Conservation (phyloP, 2,888 invertebrate genomes). For the Epicampocera succincta region DNA sequence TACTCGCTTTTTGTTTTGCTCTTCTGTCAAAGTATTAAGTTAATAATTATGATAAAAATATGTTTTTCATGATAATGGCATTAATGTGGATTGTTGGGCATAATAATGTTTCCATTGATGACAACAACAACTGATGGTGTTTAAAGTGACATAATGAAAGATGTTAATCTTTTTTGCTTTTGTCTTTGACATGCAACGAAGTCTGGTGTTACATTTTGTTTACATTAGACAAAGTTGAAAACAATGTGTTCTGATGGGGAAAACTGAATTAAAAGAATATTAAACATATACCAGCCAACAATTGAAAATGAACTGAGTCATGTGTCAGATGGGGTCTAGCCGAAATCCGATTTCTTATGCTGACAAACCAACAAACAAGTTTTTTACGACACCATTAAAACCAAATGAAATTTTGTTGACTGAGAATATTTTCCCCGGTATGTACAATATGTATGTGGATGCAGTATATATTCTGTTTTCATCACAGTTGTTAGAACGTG, state of each 20-base stretch:
- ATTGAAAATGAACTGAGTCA: background rate
- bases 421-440: too few relatives aligned
- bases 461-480: too few relatives aligned
- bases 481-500: too few relatives aligned
- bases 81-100: background rate
- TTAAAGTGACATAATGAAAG: conserved; percentile 64
- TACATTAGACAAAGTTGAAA: conserved; percentile 24
- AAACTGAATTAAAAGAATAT: conserved; percentile 13
- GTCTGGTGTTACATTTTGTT: conserved; percentile 32
- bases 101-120: conserved; percentile 28
- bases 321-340: background rate
- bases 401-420: too few relatives aligned
- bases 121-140: conserved; percentile 43
- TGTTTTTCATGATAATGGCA: conserved; percentile 11
- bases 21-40: conserved; percentile 21
- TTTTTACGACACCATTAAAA: too few relatives aligned
- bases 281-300: conserved; percentile 34
- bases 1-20: background rate
- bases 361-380: too few relatives aligned
- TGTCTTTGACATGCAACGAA: conserved; percentile 3
- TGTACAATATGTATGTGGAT: too few relatives aligned
- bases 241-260: conserved; percentile 15
- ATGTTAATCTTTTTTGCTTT: conserved; percentile 46
- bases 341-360: too few relatives aligned
- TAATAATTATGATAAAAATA: conserved; percentile 42